phyloP scores from a whole-genome alignment of 2,888 invertebrate species.

The Drosophila flavopinicola region DNA sequence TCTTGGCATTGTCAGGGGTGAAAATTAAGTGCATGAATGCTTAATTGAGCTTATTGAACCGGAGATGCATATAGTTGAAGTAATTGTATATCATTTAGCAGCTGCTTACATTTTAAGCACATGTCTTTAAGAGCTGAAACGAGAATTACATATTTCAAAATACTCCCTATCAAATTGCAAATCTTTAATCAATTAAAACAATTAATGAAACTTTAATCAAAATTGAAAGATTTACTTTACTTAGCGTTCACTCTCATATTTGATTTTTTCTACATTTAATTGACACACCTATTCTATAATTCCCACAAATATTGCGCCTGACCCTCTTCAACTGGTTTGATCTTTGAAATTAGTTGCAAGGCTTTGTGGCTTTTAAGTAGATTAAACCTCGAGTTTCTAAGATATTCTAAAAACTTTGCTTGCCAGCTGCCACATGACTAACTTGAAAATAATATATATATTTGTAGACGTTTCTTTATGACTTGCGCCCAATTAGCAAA shows the following conservation, averaged over 20 bases:
- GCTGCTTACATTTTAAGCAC: background rate
- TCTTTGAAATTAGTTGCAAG: no score
- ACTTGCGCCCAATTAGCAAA: constrained; percentile 20
- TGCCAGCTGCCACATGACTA: background rate
- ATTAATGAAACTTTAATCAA: no score
- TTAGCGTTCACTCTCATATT: no score
- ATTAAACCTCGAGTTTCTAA: background rate
- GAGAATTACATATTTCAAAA: no score
- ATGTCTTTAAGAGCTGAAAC: background rate
- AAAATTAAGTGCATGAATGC: constrained; percentile 57
- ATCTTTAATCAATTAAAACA: no score
- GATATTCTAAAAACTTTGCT: background rate
- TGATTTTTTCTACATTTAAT: no score
- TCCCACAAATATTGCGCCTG: no score
- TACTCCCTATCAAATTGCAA: no score
- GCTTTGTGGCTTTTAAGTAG: background rate
- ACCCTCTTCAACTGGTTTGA: no score
- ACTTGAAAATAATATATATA: background rate
- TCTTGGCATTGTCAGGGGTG: constrained; percentile 25
- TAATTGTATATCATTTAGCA: constrained; percentile 13
- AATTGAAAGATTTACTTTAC: no score
- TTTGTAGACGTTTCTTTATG: background rate
- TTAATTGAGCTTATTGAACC: constrained; percentile 54
- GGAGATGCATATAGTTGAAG: constrained; percentile 28
- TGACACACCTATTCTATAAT: background rate